phyloP scores from a whole-genome alignment of 2,888 invertebrate species.

The Mamestra brassicae region DNA sequence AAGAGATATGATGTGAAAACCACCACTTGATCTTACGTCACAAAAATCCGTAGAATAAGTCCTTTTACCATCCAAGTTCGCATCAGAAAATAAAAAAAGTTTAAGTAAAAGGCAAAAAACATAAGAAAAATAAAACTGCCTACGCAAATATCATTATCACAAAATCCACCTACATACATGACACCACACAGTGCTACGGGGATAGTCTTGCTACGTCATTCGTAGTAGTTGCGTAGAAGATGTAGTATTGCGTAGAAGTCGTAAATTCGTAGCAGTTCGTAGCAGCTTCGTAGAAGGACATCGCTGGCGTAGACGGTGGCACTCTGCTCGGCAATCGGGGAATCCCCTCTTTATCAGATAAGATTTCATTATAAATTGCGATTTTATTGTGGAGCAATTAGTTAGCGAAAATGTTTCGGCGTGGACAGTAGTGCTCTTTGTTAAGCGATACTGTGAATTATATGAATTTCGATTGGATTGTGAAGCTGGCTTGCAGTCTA shows the following conservation, averaged over 20 bases:
- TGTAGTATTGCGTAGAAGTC: constrained; percentile 4
- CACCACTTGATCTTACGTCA: too few relatives aligned
- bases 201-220: not conserved
- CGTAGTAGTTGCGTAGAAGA: constrained; percentile 22
- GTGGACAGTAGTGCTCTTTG: constrained; percentile 7
- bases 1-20: not conserved
- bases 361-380: too few relatives aligned
- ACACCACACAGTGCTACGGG: constrained; percentile 16
- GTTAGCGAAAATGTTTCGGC: not conserved
- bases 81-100: not conserved
- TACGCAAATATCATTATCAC: not conserved
- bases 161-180: not conserved
- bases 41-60: too few relatives aligned
- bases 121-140: not conserved
- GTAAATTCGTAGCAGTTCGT: constrained; percentile 31
- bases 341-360: too few relatives aligned
- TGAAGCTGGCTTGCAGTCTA: not conserved
- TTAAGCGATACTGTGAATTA: not conserved
- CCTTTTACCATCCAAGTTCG: too few relatives aligned
- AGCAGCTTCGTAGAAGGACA: constrained; percentile 20
- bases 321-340: not conserved
- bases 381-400: not conserved
- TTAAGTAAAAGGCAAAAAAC: not conserved
- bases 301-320: constrained; percentile 1
- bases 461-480: not conserved